phyloP scores from a whole-genome alignment of 2,888 invertebrate genomes.

The Catocala fraxini region DNA sequence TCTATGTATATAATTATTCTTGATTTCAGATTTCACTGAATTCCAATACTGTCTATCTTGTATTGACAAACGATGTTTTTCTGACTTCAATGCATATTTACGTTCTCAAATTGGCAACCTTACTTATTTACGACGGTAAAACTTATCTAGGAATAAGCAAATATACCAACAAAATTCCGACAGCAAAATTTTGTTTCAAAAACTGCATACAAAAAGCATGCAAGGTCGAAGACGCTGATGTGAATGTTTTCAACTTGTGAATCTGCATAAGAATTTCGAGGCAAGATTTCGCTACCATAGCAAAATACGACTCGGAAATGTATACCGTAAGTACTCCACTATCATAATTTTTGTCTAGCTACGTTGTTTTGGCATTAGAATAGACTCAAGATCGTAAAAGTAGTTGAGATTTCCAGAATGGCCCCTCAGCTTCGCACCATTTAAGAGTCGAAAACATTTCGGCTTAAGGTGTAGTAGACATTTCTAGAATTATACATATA shows the following conservation, averaged over 20 bases:
- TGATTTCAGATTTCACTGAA: no score
- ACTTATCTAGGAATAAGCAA: neutral
- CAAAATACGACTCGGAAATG: slow-evolving; percentile 19
- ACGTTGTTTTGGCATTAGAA: slow-evolving; percentile 23
- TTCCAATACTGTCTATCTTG: no score
- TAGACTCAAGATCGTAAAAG: slow-evolving; percentile 25
- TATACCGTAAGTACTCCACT: slow-evolving; percentile 7
- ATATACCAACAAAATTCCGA: neutral
- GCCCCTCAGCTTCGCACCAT: slow-evolving; percentile 15
- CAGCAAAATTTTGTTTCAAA: slow-evolving; percentile 4
- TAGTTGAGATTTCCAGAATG: slow-evolving; percentile 19
- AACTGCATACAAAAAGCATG: slow-evolving; percentile 15
- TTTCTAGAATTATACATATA: neutral
- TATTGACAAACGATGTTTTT: no score
- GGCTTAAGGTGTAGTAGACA: neutral
- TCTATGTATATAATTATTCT: no score
- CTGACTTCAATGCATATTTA: no score
- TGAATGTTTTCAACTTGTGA: slow-evolving; percentile 12
- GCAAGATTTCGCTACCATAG: slow-evolving; percentile 25
- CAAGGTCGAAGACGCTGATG: slow-evolving; percentile 26
- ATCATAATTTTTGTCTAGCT: slow-evolving; percentile 22
- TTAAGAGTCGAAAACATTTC: slow-evolving; percentile 20
- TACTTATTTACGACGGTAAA: no score
- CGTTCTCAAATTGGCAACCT: no score
- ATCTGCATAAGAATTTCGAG: slow-evolving; percentile 36